phyloP scores from a whole-genome alignment of 1,140 invertebrate genomes.

The Papilio helenus region DNA sequence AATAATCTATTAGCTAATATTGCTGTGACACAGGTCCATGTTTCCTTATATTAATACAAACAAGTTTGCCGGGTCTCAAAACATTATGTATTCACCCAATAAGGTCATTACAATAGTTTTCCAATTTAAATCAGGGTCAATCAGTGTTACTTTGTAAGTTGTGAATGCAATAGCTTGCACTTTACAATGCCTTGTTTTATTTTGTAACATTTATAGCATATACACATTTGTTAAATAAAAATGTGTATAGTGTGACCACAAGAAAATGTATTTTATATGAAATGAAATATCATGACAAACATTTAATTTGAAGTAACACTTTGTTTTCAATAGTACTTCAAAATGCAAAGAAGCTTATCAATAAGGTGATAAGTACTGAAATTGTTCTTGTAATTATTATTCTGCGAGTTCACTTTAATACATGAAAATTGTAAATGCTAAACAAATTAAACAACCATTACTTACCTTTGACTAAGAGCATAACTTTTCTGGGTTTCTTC shows the following conservation, averaged over 20 bases:
- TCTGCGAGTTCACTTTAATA: too few species aligned
- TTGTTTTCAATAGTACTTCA: neutral
- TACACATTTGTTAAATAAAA: too few species aligned
- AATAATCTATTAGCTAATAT: neutral
- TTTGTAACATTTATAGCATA: neutral
- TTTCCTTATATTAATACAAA: neutral
- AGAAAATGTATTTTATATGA: neutral
- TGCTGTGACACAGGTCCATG: neutral
- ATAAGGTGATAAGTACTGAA: neutral
- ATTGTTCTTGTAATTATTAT: neutral
- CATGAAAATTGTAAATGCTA: neutral
- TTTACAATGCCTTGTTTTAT: neutral
- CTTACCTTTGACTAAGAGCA: conserved; percentile 97
- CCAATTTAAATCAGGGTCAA: conserved; percentile 9
- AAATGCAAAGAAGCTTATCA: conserved; percentile 2
- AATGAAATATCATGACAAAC: neutral
- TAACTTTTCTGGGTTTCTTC: conserved; percentile 96
- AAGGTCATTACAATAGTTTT: conserved; percentile 11
- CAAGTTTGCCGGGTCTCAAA: neutral
- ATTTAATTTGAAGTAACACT: neutral
- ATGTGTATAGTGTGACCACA: too few species aligned
- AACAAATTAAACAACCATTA: neutral
- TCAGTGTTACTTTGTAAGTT: neutral
- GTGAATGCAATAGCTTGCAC: neutral
- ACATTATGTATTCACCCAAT: neutral